phyloP scores from a whole-genome alignment of 2,113 vertebrate species.

The Pagrus major region DNA sequence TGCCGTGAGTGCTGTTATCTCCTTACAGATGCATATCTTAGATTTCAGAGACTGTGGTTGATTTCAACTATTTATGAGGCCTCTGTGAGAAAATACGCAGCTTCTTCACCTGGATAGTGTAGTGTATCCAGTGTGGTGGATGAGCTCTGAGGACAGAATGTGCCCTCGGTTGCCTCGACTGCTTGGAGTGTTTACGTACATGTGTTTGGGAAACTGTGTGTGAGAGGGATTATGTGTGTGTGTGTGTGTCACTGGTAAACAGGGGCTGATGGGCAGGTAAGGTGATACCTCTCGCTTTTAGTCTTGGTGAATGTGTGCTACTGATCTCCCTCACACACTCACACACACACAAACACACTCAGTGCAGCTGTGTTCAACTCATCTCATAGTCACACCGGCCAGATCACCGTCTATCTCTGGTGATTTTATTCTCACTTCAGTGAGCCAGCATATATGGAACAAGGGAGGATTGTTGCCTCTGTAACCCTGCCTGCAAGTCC shows the following conservation, averaged over 20 bases:
- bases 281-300: constrained; percentile 52
- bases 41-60: neutral
- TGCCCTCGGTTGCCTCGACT: constrained; percentile 29
- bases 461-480: constrained; percentile 2
- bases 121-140: neutral
- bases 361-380: constrained; percentile 33
- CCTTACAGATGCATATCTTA: neutral
- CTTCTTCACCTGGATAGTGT: neutral
- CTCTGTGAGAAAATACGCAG: neutral
- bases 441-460: constrained; percentile 1
- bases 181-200: constrained; percentile 1
- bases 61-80: constrained; percentile 1
- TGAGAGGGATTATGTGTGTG: neutral
- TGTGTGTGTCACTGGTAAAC: constrained; percentile 71
- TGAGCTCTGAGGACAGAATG: constrained; percentile 59
- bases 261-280: constrained; percentile 65
- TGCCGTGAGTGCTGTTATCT: neutral
- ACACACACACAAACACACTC: neutral
- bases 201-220: constrained; percentile 29
- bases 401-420: constrained; percentile 15
- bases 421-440: constrained; percentile 11
- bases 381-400: constrained; percentile 14
- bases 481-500: constrained; percentile 15
- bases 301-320: constrained; percentile 27
- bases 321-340: constrained; percentile 13